Percentiles rank a stretch among this genome's conserved stretches.
phyloP scores from a whole-genome alignment of 2,888 invertebrate species.

The Branchipolynoe longqiensis region DNA sequence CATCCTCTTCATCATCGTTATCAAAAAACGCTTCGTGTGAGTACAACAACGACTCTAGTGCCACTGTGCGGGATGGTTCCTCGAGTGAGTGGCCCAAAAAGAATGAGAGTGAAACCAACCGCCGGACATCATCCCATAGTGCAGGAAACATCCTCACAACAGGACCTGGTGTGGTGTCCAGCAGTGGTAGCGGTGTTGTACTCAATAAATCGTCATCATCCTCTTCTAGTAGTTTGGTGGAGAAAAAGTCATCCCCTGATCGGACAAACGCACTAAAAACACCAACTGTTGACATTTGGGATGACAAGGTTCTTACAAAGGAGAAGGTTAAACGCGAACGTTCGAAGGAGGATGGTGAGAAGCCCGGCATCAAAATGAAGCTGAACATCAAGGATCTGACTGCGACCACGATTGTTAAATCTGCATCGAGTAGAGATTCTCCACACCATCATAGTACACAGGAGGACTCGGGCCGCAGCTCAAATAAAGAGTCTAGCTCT shows the following conservation, averaged over 20 bases:
- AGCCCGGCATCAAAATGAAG: conserved; percentile 62
- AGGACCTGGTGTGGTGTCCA: not conserved
- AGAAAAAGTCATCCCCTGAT: conserved; percentile 44
- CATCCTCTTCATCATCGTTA: not conserved
- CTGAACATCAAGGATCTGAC: conserved; percentile 62
- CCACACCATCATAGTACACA: not conserved
- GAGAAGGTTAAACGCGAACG: conserved; percentile 50
- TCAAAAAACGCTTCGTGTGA: conserved; percentile 51
- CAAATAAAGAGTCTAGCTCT: conserved; percentile 38
- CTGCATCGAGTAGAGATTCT: conserved; percentile 23
- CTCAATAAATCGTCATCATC: conserved; percentile 25
- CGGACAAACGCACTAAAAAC: not conserved
- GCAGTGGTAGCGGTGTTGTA: conserved; percentile 2
- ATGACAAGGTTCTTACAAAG: conserved; percentile 55
- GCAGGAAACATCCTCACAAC: not conserved
- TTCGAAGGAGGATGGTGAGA: conserved; percentile 53
- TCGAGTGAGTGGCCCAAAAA: conserved; percentile 32
- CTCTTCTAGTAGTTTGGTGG: not conserved
- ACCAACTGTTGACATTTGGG: not conserved
- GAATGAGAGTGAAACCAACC: not conserved
- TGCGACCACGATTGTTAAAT: conserved; percentile 42
- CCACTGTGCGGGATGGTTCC: not conserved
- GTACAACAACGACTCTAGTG: conserved; percentile 25
- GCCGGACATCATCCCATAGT: not conserved
- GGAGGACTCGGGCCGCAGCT: conserved; percentile 20